Conservation (phyloP, 2,888 invertebrate genomes). For the Sarcophaga variegata region DNA sequence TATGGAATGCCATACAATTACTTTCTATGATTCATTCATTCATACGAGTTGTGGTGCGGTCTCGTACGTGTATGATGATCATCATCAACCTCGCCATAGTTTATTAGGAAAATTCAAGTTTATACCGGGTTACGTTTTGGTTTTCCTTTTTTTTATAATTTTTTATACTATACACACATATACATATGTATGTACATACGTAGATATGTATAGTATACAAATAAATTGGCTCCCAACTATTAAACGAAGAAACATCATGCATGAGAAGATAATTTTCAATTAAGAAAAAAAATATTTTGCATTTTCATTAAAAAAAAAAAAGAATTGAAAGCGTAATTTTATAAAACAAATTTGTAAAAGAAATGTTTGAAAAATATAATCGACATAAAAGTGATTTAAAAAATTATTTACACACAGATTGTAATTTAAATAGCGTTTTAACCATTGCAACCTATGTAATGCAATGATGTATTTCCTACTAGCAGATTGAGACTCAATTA, state of each 20-base stretch:
- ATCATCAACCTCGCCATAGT: not conserved
- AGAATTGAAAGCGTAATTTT: constrained; percentile 18
- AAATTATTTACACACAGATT: no score
- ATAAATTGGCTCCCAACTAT: not conserved
- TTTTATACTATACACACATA: not conserved
- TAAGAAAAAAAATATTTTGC: constrained; percentile 36
- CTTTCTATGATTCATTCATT: constrained; percentile 63
- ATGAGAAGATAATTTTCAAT: constrained; percentile 60
- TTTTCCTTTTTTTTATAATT: not conserved
- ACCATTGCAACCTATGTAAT: no score
- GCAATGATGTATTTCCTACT: no score
- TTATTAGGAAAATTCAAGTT: constrained; percentile 52
- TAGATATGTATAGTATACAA: not conserved
- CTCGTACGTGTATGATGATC: constrained; percentile 17
- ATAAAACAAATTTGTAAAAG: no score
- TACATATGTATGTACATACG: not conserved
- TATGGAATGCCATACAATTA: constrained; percentile 65
- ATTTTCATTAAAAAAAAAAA: constrained; percentile 20
- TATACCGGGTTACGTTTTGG: constrained; percentile 34
- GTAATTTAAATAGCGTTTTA: no score
- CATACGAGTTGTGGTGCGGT: not conserved
- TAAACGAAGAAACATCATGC: constrained; percentile 28
- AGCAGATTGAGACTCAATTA: no score
- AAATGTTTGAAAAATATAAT: no score
- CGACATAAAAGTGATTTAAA: no score